Evolutionary conservation across 2,797 vertebrate species (phyloP).

Genomic region (Chelon auratus): DNA sequence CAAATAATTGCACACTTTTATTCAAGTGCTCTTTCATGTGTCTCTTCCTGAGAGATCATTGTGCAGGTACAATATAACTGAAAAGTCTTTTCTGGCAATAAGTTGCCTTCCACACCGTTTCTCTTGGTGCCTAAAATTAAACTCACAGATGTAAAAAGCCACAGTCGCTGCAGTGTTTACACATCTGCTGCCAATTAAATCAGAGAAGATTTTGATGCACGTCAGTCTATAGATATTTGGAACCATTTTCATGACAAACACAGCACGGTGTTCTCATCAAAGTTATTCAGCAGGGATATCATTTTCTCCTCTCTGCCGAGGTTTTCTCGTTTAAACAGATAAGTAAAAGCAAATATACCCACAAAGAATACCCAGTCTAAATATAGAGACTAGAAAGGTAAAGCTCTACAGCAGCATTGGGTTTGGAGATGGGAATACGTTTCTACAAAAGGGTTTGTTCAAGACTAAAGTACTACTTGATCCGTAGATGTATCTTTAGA

Average conservation of each 20-base stretch:
- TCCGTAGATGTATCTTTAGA: constrained; percentile 20
- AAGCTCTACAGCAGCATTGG: constrained; percentile 2
- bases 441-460: too few species aligned
- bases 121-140: neutral
- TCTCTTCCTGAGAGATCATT: constrained; percentile 7
- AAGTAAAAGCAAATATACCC: constrained; percentile 34
- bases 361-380: constrained; percentile 26
- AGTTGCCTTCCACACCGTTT: neutral
- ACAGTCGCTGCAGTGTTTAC: neutral
- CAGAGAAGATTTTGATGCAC: neutral
- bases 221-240: neutral
- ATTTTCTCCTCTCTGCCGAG: constrained; percentile 16
- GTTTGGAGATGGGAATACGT: neutral
- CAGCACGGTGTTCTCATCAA: constrained; percentile 29
- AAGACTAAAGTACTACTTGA: constrained; percentile 5
- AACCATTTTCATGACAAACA: constrained; percentile 42
- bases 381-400: constrained; percentile 34
- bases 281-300: constrained; percentile 30
- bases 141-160: neutral
- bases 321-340: constrained; percentile 36
- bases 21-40: constrained; percentile 13
- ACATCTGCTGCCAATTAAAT: constrained; percentile 18
- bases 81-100: neutral
- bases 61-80: neutral
- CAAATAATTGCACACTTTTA: constrained; percentile 26